phyloP scores from a whole-genome alignment of 2,888 invertebrate species.

The Ecdyonurus torrentis region DNA sequence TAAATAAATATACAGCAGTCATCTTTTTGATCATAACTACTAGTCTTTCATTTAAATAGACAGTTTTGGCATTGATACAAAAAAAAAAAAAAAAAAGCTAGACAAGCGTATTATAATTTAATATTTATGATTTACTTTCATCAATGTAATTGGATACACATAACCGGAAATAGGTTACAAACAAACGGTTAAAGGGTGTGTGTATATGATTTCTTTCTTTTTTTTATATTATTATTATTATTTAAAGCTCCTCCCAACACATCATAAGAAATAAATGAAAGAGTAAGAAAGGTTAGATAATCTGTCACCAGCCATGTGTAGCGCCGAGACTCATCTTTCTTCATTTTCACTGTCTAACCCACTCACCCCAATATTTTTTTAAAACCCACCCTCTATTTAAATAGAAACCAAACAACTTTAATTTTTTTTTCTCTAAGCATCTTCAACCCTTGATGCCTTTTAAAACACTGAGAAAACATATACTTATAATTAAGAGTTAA shows the following conservation, averaged over 20 bases:
- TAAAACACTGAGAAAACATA: not conserved
- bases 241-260: no score
- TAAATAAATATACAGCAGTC: no score
- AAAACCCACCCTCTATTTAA: no score
- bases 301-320: not conserved
- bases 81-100: not conserved
- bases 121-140: not conserved
- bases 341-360: not conserved
- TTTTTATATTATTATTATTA: no score
- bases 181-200: not conserved
- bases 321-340: not conserved
- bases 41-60: not conserved
- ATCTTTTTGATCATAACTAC: not conserved
- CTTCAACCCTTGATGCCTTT: not conserved
- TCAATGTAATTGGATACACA: not conserved
- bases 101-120: not conserved
- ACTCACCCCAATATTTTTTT: not conserved
- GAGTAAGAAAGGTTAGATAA: not conserved
- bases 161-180: not conserved
- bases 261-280: not conserved
- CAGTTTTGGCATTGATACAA: not conserved
- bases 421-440: no score
- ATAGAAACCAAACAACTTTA: no score
- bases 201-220: no score
- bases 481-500: no score